Percentiles rank a stretch among this genome's conserved stretches.
Evolutionary conservation across 1,140 invertebrate species (phyloP).

Genomic region (Diachasmimorpha longicaudata): DNA sequence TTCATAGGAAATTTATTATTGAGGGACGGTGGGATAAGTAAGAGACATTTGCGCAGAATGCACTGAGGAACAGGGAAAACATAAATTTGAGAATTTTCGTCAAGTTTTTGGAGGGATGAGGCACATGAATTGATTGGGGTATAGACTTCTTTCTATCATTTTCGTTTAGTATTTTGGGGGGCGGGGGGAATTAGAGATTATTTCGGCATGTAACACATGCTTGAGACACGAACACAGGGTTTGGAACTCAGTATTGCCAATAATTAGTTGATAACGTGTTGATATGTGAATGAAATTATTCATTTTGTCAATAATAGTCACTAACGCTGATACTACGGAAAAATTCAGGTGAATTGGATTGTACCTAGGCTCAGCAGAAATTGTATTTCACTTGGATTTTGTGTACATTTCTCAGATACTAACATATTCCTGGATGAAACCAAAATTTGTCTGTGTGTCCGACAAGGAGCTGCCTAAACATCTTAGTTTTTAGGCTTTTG

Average conservation of each 20-base stretch:
- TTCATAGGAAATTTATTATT: slow-evolving; percentile 55
- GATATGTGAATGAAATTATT: slow-evolving; percentile 7
- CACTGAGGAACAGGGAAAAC: neutral
- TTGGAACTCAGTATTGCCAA: slow-evolving; percentile 43
- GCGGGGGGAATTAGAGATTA: neutral
- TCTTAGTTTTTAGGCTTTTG: no score
- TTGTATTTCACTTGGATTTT: no score
- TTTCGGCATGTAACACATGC: neutral
- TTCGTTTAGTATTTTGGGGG: neutral
- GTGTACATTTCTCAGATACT: no score
- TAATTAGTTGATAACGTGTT: slow-evolving; percentile 25
- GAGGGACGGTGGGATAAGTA: neutral
- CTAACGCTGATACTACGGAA: neutral
- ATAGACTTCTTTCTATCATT: neutral
- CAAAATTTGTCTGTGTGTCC: no score
- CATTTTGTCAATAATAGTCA: neutral
- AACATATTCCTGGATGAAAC: no score
- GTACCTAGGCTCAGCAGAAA: no score
- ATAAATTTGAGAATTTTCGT: neutral
- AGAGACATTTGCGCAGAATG: slow-evolving; percentile 8
- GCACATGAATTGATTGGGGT: neutral
- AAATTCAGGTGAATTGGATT: no score
- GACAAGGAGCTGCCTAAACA: no score
- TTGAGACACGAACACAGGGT: slow-evolving; percentile 37
- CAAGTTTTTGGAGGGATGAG: neutral